Evolutionary conservation across 2,797 vertebrate genomes (phyloP).

Genomic region (Crocidura indochinensis): DNA sequence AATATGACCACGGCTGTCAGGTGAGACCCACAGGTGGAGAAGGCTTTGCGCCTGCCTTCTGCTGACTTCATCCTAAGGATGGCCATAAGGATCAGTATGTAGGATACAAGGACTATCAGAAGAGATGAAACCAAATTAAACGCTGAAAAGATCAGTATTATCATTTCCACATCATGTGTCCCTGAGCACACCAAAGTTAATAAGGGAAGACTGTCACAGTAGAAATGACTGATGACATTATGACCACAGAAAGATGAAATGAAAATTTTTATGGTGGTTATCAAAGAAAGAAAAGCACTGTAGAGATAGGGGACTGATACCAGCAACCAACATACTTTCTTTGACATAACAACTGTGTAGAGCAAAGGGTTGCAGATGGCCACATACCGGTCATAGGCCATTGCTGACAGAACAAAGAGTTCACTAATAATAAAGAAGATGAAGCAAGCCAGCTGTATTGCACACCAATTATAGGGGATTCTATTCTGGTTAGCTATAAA

Average conservation of each 20-base stretch:
- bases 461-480: background rate
- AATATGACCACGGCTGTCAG: background rate
- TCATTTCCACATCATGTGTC: background rate
- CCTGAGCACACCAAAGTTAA: conserved; percentile 45
- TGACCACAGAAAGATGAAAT: conserved; percentile 48
- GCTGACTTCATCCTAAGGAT: conserved; percentile 36
- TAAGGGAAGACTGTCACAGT: conserved; percentile 63
- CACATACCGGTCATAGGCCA: conserved; percentile 30
- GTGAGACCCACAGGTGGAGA: conserved; percentile 57
- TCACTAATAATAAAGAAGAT: conserved; percentile 65
- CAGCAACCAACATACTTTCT: conserved; percentile 15
- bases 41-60: conserved; percentile 40
- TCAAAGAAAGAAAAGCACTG: background rate
- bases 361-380: conserved; percentile 47
- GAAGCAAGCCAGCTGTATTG: conserved; percentile 38
- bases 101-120: conserved; percentile 26
- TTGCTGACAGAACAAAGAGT: conserved; percentile 60
- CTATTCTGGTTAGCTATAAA: background rate
- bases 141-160: conserved; percentile 35
- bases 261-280: conserved; percentile 56
- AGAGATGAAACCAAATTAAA: conserved; percentile 57
- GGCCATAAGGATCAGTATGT: conserved; percentile 43
- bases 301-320: background rate
- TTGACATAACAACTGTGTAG: conserved; percentile 18
- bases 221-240: conserved; percentile 62